Percentiles rank a stretch among this genome's conserved stretches.
These are phyloP conservation scores for Malaclemys terrapin DNA, from an alignment of 2,113 vertebrate genomes.

Conservation along the genomic window DNA sequence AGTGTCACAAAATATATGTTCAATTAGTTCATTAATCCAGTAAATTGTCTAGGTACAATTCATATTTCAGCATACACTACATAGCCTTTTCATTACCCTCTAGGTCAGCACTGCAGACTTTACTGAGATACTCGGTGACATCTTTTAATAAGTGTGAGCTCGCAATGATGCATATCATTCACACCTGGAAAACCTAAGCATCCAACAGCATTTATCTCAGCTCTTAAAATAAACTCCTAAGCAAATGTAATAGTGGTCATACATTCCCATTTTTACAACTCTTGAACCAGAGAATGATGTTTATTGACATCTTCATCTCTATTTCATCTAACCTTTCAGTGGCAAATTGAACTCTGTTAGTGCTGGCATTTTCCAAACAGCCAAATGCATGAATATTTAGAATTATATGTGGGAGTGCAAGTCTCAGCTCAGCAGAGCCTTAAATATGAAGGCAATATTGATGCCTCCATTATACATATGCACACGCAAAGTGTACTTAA, in stretches of 20 bases:
- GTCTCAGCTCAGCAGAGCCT: neutral
- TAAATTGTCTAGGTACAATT: neutral
- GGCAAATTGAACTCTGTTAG: neutral
- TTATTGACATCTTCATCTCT: neutral
- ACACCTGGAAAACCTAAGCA: slow-evolving; percentile 1
- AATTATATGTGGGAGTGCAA: neutral
- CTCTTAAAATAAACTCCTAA: neutral
- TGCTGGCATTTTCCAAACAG: neutral
- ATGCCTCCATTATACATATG: neutral
- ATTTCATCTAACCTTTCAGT: neutral
- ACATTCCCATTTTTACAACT: neutral
- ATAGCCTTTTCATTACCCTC: neutral
- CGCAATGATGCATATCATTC: slow-evolving; percentile 13
- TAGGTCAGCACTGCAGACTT: neutral
- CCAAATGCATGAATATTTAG: neutral
- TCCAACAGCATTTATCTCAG: neutral
- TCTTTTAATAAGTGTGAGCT: slow-evolving; percentile 43
- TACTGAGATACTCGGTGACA: neutral
- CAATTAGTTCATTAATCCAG: slow-evolving; percentile 11
- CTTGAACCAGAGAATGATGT: neutral
- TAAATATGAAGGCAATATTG: neutral
- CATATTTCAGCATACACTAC: slow-evolving; percentile 12
- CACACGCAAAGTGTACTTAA: neutral
- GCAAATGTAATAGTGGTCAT: neutral
- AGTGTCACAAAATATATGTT: neutral